Percentiles rank a stretch among this genome's conserved stretches.
These are phyloP conservation scores for Sciurus vulgaris DNA, from an alignment of 2,797 vertebrate genomes.

Conservation along the genomic window DNA sequence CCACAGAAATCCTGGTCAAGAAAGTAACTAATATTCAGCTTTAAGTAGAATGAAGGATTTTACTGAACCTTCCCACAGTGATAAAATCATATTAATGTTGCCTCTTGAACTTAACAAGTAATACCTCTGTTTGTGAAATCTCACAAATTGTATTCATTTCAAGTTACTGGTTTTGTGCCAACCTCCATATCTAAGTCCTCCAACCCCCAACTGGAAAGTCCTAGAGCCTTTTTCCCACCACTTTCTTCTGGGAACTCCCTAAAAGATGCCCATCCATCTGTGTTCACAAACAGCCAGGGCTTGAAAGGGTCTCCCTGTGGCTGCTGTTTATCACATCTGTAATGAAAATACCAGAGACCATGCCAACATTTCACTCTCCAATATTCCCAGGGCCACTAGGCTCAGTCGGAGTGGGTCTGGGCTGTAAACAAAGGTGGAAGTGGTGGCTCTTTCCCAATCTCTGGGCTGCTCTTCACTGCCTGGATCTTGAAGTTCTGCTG, in stretches of 20 bases:
- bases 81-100: background rate
- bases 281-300: background rate
- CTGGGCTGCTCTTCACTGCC: background rate
- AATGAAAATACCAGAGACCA: background rate
- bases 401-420: background rate
- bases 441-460: background rate
- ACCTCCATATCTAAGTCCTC: background rate
- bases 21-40: slow-evolving; percentile 30
- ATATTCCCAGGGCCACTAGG: background rate
- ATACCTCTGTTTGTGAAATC: background rate
- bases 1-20: slow-evolving; percentile 45
- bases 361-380: background rate
- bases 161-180: background rate
- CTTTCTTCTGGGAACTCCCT: background rate
- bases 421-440: background rate
- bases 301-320: background rate
- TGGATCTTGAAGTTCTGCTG: background rate
- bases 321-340: background rate
- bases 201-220: background rate
- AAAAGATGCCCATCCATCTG: background rate
- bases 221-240: background rate
- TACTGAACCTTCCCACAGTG: background rate
- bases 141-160: slow-evolving; percentile 15
- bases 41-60: slow-evolving; percentile 20
- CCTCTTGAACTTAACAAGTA: slow-evolving; percentile 19